phyloP scores from a whole-genome alignment of 2,888 invertebrate genomes.

The Eulithis testata region DNA sequence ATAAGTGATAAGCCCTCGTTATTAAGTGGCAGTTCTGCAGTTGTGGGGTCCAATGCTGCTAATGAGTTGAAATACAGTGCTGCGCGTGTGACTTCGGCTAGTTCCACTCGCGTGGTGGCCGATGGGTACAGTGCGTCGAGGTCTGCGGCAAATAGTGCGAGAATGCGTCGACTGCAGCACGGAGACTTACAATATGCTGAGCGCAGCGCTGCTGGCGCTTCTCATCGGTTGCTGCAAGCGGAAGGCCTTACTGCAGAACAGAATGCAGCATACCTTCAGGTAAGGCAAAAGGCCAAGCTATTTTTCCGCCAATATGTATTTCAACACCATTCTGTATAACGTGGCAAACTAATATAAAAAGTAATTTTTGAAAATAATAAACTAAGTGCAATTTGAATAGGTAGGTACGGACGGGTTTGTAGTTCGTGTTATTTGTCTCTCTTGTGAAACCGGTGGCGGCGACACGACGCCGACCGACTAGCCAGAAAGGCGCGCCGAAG shows the following conservation, averaged over 20 bases:
- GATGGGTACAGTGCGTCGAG: constrained; percentile 92
- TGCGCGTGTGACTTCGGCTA: constrained; percentile 91
- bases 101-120: constrained; percentile 89
- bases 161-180: constrained; percentile 87
- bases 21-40: constrained; percentile 71
- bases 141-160: constrained; percentile 77
- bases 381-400: no score
- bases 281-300: constrained; percentile 60
- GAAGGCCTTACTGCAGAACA: constrained; percentile 95
- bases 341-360: no score
- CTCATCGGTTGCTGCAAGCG: constrained; percentile 91
- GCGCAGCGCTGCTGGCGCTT: constrained; percentile 90
- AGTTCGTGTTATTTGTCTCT: constrained; percentile 19
- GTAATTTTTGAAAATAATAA: no score
- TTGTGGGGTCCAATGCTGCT: constrained; percentile 74
- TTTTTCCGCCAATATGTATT: background rate
- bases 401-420: no score
- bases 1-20: constrained; percentile 74
- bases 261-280: constrained; percentile 92
- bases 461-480: constrained; percentile 30
- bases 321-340: background rate
- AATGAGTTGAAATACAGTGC: constrained; percentile 93
- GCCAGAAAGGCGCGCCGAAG: constrained; percentile 81
- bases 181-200: constrained; percentile 93
- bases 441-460: constrained; percentile 20